Conservation (phyloP, 1,140 invertebrate species). For the Temnothorax curvispinosus region DNA sequence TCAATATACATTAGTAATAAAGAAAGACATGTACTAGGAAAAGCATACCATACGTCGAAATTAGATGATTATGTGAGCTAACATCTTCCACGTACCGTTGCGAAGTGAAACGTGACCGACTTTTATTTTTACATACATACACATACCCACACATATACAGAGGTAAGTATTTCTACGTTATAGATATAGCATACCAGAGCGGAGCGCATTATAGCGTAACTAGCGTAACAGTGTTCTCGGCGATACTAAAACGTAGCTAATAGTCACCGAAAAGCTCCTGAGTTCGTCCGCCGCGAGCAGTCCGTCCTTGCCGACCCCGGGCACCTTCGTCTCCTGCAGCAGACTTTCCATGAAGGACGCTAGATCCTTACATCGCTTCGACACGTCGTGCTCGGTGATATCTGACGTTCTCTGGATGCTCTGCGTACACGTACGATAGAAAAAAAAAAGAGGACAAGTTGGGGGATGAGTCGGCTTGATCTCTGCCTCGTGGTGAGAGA, state of each 20-base stretch:
- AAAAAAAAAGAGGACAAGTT: constrained; percentile 71
- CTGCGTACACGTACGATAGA: constrained; percentile 77
- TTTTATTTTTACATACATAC: constrained; percentile 1
- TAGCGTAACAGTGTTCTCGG: constrained; percentile 63
- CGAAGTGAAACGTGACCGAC: constrained; percentile 17
- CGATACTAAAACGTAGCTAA: constrained; percentile 80
- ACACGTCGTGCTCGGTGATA: constrained; percentile 84
- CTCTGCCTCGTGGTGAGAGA: not conserved
- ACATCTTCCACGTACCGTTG: constrained; percentile 14
- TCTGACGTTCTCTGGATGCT: constrained; percentile 83
- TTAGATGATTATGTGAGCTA: not conserved
- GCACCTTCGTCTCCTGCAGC: constrained; percentile 87
- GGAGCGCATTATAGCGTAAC: constrained; percentile 61
- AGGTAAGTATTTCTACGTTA: not conserved
- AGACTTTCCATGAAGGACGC: constrained; percentile 91
- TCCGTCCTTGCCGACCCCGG: constrained; percentile 86
- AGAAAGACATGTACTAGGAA: not conserved
- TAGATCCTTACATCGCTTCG: constrained; percentile 90
- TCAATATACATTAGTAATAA: not conserved
- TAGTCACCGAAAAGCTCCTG: constrained; percentile 87
- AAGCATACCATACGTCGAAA: not conserved
- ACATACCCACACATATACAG: not conserved
- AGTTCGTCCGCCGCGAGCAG: constrained; percentile 77
- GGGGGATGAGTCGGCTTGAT: constrained; percentile 4
- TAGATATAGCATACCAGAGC: constrained; percentile 64